A percentile compares a stretch with the other conserved stretches of the same genome.
phyloP scores from a whole-genome alignment of 2,888 invertebrate species.

The Cepaea hortensis region DNA sequence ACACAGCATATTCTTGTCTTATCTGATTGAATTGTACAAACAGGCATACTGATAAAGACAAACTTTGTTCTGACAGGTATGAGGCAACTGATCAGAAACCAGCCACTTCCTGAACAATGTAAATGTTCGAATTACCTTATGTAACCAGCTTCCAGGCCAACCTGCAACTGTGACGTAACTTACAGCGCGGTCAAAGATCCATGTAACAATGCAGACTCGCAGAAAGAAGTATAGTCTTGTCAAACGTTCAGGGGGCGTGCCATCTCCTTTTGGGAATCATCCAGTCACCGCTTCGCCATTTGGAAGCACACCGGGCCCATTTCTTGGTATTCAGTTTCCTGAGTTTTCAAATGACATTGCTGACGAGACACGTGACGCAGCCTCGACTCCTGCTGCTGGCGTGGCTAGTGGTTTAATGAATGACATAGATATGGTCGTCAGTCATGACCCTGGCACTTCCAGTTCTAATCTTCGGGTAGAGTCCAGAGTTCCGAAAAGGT shows the following conservation, averaged over 20 bases:
- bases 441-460: constrained; percentile 28
- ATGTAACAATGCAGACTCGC: constrained; percentile 35
- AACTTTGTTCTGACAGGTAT: constrained; percentile 8
- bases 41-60: not conserved
- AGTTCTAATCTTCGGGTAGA: constrained; percentile 26
- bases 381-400: not conserved
- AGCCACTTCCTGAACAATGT: not conserved
- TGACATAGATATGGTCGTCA: constrained; percentile 38
- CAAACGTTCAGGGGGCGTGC: constrained; percentile 33
- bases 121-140: not conserved
- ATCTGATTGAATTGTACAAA: not conserved
- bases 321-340: not conserved
- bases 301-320: constrained; percentile 26
- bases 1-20: not conserved
- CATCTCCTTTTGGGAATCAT: constrained; percentile 29
- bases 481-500: constrained; percentile 37
- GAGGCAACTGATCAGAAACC: not conserved
- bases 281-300: constrained; percentile 27
- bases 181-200: not conserved
- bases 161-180: not conserved
- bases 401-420: constrained; percentile 10
- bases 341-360: not conserved
- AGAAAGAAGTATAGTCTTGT: constrained; percentile 44
- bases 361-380: not conserved
- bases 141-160: not conserved